Evolutionary conservation across 2,113 vertebrate genomes (phyloP).

Genomic region (Zapus hudsonius): DNA sequence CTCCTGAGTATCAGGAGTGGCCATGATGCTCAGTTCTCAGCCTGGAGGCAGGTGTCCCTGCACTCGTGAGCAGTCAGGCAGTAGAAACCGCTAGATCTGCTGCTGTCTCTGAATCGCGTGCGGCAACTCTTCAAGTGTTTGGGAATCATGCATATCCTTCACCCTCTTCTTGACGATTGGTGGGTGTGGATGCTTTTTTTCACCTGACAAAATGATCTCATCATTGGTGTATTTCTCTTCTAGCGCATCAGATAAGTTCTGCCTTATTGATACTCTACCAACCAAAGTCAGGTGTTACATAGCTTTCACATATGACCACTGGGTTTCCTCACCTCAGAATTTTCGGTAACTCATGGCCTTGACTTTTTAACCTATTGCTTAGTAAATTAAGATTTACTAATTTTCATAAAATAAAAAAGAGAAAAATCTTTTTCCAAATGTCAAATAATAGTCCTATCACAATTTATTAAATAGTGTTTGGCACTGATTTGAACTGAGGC

Average conservation of each 20-base stretch:
- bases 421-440: background rate
- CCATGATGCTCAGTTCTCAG: background rate
- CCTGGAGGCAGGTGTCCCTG: background rate
- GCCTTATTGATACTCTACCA: too few relatives aligned
- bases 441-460: background rate
- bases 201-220: background rate
- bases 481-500: background rate
- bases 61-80: background rate
- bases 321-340: background rate
- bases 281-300: background rate
- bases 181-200: background rate
- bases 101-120: background rate
- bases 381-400: background rate
- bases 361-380: background rate
- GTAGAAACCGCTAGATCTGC: background rate
- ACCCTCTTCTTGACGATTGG: background rate
- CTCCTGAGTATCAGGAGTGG: background rate
- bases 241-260: background rate
- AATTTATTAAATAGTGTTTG: background rate
- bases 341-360: background rate
- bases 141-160: background rate
- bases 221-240: background rate
- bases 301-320: background rate
- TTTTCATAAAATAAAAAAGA: background rate
- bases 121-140: background rate